Conservation (phyloP, 2,797 vertebrate genomes). For the Liasis olivaceus region DNA sequence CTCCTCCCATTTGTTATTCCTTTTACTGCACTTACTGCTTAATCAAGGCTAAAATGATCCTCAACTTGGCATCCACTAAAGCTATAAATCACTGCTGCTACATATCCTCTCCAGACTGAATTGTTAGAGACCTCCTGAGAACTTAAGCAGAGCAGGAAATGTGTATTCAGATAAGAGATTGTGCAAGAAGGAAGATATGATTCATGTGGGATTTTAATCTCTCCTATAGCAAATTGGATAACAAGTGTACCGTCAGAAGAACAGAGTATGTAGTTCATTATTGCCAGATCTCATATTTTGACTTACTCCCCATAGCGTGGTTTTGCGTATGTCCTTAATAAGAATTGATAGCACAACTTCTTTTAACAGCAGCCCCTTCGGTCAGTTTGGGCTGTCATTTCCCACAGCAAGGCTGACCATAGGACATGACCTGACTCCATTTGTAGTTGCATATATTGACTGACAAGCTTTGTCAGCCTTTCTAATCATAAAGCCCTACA, state of each 20-base stretch:
- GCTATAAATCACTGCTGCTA: slow-evolving; percentile 61
- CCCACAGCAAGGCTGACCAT: not conserved
- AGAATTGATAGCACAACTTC: not conserved
- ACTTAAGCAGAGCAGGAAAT: slow-evolving; percentile 57
- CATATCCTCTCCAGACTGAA: slow-evolving; percentile 17
- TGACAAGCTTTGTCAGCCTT: not conserved
- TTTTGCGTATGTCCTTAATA: not conserved
- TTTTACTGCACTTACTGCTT: slow-evolving; percentile 58
- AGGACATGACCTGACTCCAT: not conserved
- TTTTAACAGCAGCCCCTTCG: not conserved
- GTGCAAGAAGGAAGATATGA: not conserved
- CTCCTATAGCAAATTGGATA: slow-evolving; percentile 14
- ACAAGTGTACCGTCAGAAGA: fast-evolving
- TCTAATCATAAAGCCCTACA: not conserved
- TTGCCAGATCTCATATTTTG: fast-evolving
- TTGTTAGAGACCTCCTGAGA: slow-evolving; percentile 53
- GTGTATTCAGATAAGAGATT: slow-evolving; percentile 58
- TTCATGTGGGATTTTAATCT: slow-evolving; percentile 41
- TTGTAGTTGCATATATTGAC: not conserved
- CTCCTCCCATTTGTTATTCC: slow-evolving; percentile 46
- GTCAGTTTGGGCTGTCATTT: not conserved
- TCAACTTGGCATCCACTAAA: slow-evolving; percentile 30
- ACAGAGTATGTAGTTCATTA: not conserved
- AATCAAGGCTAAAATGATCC: slow-evolving; percentile 63
- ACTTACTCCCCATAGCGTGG: not conserved